These are phyloP conservation scores for Silurus aristotelis DNA, from an alignment of 2,797 vertebrate genomes.

Conservation along the genomic window DNA sequence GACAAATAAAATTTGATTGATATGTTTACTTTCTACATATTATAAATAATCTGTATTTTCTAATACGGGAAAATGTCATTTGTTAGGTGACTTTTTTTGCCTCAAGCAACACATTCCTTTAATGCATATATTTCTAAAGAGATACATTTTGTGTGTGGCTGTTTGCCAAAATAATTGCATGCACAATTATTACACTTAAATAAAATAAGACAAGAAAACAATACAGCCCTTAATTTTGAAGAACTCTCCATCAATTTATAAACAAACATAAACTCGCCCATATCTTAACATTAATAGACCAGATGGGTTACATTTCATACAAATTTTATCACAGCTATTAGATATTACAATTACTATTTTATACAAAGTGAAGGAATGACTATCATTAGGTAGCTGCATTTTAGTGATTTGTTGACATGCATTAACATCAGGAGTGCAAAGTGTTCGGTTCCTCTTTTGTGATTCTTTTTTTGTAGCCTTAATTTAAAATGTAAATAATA, in stretches of 20 bases:
- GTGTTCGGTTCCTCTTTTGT: not conserved
- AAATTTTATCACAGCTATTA: not conserved
- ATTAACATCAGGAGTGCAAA: not conserved
- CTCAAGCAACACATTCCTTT: not conserved
- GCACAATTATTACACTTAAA: not conserved
- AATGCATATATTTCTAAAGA: not conserved
- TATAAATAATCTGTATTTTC: not conserved
- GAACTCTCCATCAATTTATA: not conserved
- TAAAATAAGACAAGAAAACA: not conserved
- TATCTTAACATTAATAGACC: not conserved
- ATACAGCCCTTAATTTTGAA: not conserved
- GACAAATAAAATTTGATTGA: too few relatives aligned
- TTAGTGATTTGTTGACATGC: not conserved
- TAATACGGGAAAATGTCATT: not conserved
- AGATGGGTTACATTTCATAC: not conserved
- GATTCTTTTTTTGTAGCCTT: not conserved
- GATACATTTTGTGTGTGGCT: not conserved
- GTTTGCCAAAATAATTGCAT: not conserved
- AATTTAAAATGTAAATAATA: not conserved
- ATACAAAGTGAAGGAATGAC: too few relatives aligned
- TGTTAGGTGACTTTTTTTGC: not conserved
- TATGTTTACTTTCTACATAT: not conserved
- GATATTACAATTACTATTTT: not conserved
- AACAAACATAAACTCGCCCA: not conserved
- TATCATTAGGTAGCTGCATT: not conserved